Evolutionary conservation across 1,140 invertebrate genomes (phyloP), one percentile per base, ranked within the genome.

Genomic region (Olivierus martensii): DNA sequence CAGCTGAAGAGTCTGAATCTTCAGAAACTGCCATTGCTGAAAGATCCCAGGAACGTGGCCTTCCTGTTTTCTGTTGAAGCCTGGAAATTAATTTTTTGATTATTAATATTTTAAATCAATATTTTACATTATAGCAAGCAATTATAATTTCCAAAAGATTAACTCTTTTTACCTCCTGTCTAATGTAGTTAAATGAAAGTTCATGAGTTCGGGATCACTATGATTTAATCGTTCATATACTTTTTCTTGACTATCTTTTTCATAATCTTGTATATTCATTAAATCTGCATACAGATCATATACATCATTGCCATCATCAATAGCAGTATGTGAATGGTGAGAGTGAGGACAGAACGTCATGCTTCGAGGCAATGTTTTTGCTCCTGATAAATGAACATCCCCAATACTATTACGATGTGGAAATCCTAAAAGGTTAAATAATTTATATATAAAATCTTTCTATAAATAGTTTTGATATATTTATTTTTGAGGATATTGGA

Each of bases 201-300:
- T 83, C 62, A 87, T 80, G 22, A 90, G 65, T 66, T 87, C 86
- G 1, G 84, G 86, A 67, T 87, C 84, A 59, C 82, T 86, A 22
- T 83, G 73, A 28, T 83, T 59, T 69, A 87, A 67, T 0, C 79
- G 77, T 63, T 87, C 84, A 59, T 82, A 82, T 18, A 82, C 75
- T 1, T 81, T 52, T 42, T 55, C 52, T 42, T 58, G 46, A 11
- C 48, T 54, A n/a, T 51, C 51, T 42, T 57, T 56, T 46, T 55
- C 78, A 61, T 88, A 84, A 65, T 89, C 84, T 63, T 84, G 85
- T 2, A 89, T 80, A 66, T 87, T 87, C 75, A 92, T 87, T 19
- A 93, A 70, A 62, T 91, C 87, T 0, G 83, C 84, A 62, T 91
- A 92, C 0, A 92, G 70, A 0, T 86, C 87, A 65, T 90, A 91